Conservation (phyloP, 1,140 invertebrate species). For the Battus philenor region DNA sequence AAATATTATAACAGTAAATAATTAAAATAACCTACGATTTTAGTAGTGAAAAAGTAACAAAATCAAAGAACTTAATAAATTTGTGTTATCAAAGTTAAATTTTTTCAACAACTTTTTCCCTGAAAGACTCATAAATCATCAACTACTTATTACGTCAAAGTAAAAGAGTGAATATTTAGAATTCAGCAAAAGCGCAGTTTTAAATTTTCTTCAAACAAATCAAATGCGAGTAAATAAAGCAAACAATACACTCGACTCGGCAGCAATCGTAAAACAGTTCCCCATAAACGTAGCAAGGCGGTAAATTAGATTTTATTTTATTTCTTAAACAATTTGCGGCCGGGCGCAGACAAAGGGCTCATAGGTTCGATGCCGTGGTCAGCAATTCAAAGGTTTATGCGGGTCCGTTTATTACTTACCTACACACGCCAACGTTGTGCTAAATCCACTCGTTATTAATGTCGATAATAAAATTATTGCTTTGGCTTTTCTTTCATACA, state of each 20-base stretch:
- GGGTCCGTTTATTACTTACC: conserved; percentile 68
- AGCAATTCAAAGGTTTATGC: conserved; percentile 72
- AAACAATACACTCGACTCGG: conserved; percentile 42
- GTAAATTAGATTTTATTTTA: conserved; percentile 73
- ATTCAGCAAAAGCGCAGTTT: conserved; percentile 4
- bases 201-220: conserved; percentile 15
- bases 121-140: too few species aligned
- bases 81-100: too few species aligned
- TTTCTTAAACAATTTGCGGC: conserved; percentile 72
- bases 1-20: too few species aligned
- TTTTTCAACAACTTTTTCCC: too few species aligned
- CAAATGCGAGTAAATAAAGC: conserved; percentile 31
- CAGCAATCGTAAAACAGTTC: conserved; percentile 55
- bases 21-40: too few species aligned
- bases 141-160: not conserved
- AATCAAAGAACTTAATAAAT: too few species aligned
- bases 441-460: conserved; percentile 16
- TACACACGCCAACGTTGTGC: conserved; percentile 34
- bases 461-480: conserved; percentile 17
- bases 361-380: conserved; percentile 64
- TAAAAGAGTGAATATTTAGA: not conserved
- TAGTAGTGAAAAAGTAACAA: too few species aligned
- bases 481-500: conserved; percentile 6
- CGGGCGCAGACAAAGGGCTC: conserved; percentile 61
- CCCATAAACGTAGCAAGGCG: conserved; percentile 64